Percentiles rank a stretch among this genome's conserved stretches.
phyloP scores from a whole-genome alignment of 2,888 invertebrate species.

The Hemithea aestivaria region DNA sequence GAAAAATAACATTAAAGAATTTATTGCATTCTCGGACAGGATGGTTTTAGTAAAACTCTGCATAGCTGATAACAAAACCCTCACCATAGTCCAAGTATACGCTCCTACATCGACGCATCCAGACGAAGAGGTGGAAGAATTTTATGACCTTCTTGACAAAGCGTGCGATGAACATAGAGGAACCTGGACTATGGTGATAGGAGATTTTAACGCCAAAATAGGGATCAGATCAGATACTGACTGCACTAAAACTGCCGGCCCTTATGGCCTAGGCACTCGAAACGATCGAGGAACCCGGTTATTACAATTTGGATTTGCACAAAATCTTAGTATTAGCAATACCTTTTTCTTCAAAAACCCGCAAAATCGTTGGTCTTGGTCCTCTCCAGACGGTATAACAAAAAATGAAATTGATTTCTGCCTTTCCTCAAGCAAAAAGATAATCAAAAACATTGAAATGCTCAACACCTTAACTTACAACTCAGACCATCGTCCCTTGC shows the following conservation, averaged over 20 bases:
- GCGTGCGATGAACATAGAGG: conserved; percentile 9
- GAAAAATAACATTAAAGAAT: too few species aligned
- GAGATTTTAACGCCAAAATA: too few species aligned
- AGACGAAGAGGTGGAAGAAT: conserved; percentile 11
- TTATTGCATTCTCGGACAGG: conserved; percentile 4
- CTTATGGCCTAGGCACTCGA: conserved; percentile 1
- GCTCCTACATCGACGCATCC: too few species aligned
- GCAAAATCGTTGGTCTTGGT: background rate
- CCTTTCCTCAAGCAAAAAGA: too few species aligned
- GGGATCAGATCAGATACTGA: background rate
- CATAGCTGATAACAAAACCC: background rate
- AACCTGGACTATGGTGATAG: conserved; percentile 7
- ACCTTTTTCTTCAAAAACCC: background rate
- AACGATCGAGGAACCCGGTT: conserved; percentile 5
- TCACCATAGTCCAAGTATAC: conserved; percentile 11
- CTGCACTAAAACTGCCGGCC: conserved; percentile 3
- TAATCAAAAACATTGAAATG: background rate
- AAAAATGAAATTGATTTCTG: background rate
- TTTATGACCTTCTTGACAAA: conserved; percentile 9
- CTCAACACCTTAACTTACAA: background rate
- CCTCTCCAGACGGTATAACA: background rate
- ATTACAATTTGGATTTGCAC: conserved; percentile 7
- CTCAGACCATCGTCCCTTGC: background rate
- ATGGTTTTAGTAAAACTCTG: background rate
- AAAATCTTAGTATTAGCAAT: background rate